Evolutionary conservation across 2,888 invertebrate genomes (phyloP), one percentile per base, ranked within the genome.

Genomic region (Cerceris ruficornis): DNA sequence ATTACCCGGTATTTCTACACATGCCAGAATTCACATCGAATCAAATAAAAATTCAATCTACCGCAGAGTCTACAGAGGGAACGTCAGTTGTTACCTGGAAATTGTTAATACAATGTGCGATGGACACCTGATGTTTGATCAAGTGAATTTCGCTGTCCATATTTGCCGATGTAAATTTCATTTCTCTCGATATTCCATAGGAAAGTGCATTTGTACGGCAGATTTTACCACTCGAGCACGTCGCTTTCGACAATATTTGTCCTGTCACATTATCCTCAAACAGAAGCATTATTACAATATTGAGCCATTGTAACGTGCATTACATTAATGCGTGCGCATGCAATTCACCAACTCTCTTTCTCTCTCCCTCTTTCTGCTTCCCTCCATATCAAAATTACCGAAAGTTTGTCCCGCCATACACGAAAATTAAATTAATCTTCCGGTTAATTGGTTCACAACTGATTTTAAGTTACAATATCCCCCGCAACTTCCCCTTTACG

Each of bases 121-220:
- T 42, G 69, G 17, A 15, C 46, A 28, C 55, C 17, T 15, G 41
- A 41, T 64, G 42, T 78, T 76, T 76, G 66, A 62, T 76, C 60
- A 49, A 17, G 54, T n/a, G 64, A 76, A 78, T 76, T 70, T 60
- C 77, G 7, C 70, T 70, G 71, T 64, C 41, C 71, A 64, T 71
- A 78, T 78, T 78, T 78, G 70, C 39, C 49, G 8, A 71, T 49
- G 67, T 49, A 71, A 70, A 76, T 71, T 76, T 71, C 70, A 55
- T 59, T 77, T 39, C 75, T 59, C 17, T n/a, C 59, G 42, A 49
- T 52, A 52, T 62, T 49, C 43, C 42, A n/a, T 42, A 28, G 49
- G 54, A 39, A 50, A 65, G 64, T 43, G 54, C 42, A 42, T 49
- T 74, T 68, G 59, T 13, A 41, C 9, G 42, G 13, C 39, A 54